These are phyloP conservation scores for Papilio elwesi DNA, from an alignment of 2,888 invertebrate species.

Conservation along the genomic window DNA sequence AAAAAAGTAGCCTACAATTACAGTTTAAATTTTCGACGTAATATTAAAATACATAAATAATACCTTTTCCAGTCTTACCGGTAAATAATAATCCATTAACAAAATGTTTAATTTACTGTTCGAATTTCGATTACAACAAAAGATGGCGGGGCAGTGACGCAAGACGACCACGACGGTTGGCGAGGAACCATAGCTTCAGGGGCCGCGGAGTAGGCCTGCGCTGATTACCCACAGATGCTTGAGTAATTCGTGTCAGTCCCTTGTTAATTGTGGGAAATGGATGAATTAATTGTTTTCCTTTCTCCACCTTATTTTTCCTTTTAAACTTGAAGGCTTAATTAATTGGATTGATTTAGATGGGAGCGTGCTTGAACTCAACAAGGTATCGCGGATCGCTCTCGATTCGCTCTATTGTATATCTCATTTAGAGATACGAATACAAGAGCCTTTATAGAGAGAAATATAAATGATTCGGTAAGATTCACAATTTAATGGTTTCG, in stretches of 20 bases:
- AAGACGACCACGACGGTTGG: conserved; percentile 48
- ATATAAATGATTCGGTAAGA: conserved; percentile 8
- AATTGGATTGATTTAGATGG: conserved; percentile 53
- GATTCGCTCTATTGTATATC: conserved; percentile 29
- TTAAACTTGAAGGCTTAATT: conserved; percentile 53
- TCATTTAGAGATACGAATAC: conserved; percentile 1
- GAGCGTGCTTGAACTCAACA: conserved; percentile 46
- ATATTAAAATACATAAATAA: too few relatives aligned
- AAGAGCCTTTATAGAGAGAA: conserved; percentile 6
- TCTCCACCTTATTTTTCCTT: conserved; percentile 63
- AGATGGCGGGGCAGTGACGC: conserved; percentile 49
- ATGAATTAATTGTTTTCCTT: conserved; percentile 80
- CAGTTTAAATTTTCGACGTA: too few relatives aligned
- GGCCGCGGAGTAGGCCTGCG: conserved; percentile 49
- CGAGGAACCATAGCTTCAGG: conserved; percentile 68
- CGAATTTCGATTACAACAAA: conserved; percentile 21
- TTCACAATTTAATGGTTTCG: neutral
- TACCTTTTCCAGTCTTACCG: too few relatives aligned
- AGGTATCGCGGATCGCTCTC: conserved; percentile 43
- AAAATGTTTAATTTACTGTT: conserved; percentile 10
- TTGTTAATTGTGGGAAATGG: conserved; percentile 78
- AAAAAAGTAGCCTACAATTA: too few relatives aligned
- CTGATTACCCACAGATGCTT: conserved; percentile 72
- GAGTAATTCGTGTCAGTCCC: conserved; percentile 75
- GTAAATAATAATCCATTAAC: neutral